A percentile compares a stretch with the other conserved stretches of the same genome.
These are phyloP conservation scores for Vulpes ferrilata DNA, from an alignment of 2,113 vertebrate species.

Conservation along the genomic window DNA sequence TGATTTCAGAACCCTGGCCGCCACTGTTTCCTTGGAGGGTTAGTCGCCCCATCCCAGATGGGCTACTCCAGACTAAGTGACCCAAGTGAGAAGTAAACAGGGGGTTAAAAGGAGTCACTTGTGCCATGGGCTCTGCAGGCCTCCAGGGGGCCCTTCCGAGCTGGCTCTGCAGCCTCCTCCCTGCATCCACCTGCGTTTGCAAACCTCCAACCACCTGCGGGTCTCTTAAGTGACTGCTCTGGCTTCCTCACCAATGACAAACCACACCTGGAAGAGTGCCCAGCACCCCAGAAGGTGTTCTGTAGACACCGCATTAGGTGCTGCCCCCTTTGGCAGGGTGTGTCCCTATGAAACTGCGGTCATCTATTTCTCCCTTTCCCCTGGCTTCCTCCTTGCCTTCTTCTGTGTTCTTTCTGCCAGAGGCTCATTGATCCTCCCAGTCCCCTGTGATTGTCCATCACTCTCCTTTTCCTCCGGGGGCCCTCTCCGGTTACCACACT, in stretches of 20 bases:
- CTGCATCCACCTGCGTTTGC: not conserved
- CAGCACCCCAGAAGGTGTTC: not conserved
- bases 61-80: not conserved
- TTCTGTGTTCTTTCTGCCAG: not conserved
- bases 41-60: not conserved
- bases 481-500: not conserved
- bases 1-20: conserved; percentile 69
- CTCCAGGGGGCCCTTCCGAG: not conserved
- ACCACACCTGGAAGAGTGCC: not conserved
- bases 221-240: not conserved
- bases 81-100: not conserved
- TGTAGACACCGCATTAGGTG: not conserved
- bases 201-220: not conserved
- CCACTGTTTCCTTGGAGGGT: conserved; percentile 51
- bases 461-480: not conserved
- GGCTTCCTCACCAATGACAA: not conserved
- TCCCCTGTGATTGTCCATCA: not conserved
- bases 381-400: not conserved
- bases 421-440: not conserved
- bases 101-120: not conserved
- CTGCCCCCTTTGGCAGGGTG: not conserved
- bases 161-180: not conserved
- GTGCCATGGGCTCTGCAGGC: not conserved
- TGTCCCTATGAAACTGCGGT: not conserved
- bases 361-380: not conserved